These are phyloP conservation scores for Atta colombica DNA, from an alignment of 1,140 invertebrate genomes.

Conservation along the genomic window DNA sequence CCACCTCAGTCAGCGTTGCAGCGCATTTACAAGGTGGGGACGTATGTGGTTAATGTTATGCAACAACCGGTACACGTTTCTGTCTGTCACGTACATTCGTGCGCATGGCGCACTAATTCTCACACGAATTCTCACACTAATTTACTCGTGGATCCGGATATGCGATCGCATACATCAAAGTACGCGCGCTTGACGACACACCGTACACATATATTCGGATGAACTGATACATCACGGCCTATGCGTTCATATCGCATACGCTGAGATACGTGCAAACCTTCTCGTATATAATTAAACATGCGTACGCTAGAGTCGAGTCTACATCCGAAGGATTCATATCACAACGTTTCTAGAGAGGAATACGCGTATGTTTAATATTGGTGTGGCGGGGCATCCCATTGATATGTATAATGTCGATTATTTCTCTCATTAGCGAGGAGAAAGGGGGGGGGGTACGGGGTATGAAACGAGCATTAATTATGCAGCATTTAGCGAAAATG, in stretches of 20 bases:
- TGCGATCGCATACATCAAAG: slow-evolving; percentile 72
- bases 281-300: slow-evolving; percentile 5
- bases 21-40: slow-evolving; percentile 63
- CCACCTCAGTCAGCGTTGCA: slow-evolving; percentile 58
- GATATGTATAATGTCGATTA: slow-evolving; percentile 33
- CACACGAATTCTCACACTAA: slow-evolving; percentile 73
- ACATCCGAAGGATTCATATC: slow-evolving; percentile 48
- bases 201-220: slow-evolving; percentile 48
- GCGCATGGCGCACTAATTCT: slow-evolving; percentile 70
- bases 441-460: too few relatives aligned
- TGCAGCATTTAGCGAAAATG: slow-evolving; percentile 32
- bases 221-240: slow-evolving; percentile 16
- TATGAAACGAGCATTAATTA: slow-evolving; percentile 54
- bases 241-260: slow-evolving; percentile 44
- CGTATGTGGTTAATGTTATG: slow-evolving; percentile 70
- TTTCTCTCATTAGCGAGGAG: slow-evolving; percentile 46
- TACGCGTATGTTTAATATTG: background rate
- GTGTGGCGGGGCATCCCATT: background rate
- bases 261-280: slow-evolving; percentile 19
- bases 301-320: background rate
- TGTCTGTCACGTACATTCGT: slow-evolving; percentile 26
- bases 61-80: slow-evolving; percentile 63
- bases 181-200: slow-evolving; percentile 73
- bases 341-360: slow-evolving; percentile 12
- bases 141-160: slow-evolving; percentile 72